These are phyloP conservation scores for Drosophila bocqueti DNA, from an alignment of 1,140 invertebrate species.

Conservation along the genomic window DNA sequence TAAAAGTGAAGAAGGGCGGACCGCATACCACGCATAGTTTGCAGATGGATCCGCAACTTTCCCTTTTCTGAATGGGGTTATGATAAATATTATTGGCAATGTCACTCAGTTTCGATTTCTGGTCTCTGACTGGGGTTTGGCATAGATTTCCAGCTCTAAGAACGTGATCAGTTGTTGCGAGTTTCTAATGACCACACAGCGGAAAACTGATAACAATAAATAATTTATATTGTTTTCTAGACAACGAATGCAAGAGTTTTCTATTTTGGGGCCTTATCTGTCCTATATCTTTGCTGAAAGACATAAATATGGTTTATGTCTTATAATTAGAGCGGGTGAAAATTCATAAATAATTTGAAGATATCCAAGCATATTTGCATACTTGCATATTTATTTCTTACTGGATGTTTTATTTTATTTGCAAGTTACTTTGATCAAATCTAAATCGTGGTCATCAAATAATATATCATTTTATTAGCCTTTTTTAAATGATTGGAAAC, in stretches of 20 bases:
- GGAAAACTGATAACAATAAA: background rate
- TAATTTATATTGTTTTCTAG: background rate
- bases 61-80: slow-evolving; percentile 75
- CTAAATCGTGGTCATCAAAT: background rate
- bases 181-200: slow-evolving; percentile 46
- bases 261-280: background rate
- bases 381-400: too few relatives aligned
- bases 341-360: background rate
- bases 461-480: background rate
- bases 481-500: background rate
- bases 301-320: background rate
- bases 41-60: slow-evolving; percentile 71
- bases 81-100: slow-evolving; percentile 62
- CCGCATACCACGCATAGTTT: slow-evolving; percentile 55
- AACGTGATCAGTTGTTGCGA: slow-evolving; percentile 41
- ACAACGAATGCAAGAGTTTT: background rate
- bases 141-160: slow-evolving; percentile 30
- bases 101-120: slow-evolving; percentile 47
- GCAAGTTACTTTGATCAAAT: background rate
- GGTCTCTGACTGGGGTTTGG: slow-evolving; percentile 1
- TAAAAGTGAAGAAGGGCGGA: slow-evolving; percentile 49
- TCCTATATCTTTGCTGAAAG: background rate
- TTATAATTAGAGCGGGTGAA: background rate
- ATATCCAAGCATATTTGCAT: background rate
- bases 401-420: too few relatives aligned